Conservation (phyloP, 1,140 invertebrate species). For the Charaxes varanes region DNA sequence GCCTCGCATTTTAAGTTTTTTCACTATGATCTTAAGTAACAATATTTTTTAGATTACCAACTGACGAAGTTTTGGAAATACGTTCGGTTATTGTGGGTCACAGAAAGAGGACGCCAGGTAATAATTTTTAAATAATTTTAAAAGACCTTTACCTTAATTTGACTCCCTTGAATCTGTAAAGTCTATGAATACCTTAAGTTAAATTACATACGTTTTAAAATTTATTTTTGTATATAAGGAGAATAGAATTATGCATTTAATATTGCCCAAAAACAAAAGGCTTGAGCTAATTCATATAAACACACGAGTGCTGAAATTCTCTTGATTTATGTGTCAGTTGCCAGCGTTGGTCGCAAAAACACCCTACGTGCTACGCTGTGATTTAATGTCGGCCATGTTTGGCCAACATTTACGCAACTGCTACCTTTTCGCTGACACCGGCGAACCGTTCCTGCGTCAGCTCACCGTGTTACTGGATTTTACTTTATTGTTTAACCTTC, state of each 20-base stretch:
- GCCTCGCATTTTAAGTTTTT: no score
- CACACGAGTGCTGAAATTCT: no score
- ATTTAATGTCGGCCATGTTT: conserved; percentile 65
- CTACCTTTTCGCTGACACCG: conserved; percentile 60
- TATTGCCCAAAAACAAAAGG: no score
- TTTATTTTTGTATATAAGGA: no score
- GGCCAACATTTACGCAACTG: conserved; percentile 59
- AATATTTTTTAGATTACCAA: conserved; percentile 67
- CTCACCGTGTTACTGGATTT: conserved; percentile 48
- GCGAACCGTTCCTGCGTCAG: conserved; percentile 61
- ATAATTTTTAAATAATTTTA: conserved; percentile 3
- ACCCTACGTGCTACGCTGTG: conserved; percentile 54
- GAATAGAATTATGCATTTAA: no score
- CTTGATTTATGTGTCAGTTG: conserved; percentile 32
- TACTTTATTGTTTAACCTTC: no score
- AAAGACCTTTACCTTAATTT: neutral
- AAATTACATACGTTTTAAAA: no score
- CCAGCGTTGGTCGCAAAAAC: conserved; percentile 44
- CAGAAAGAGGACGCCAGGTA: conserved; percentile 61
- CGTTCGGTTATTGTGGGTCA: conserved; percentile 55
- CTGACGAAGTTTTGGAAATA: conserved; percentile 64
- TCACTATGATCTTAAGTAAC: no score
- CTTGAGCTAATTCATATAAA: no score
- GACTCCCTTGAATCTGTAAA: no score
- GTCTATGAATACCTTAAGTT: no score